Evolutionary conservation across 2,113 vertebrate species (phyloP).

Genomic region (Nettapus auritus): DNA sequence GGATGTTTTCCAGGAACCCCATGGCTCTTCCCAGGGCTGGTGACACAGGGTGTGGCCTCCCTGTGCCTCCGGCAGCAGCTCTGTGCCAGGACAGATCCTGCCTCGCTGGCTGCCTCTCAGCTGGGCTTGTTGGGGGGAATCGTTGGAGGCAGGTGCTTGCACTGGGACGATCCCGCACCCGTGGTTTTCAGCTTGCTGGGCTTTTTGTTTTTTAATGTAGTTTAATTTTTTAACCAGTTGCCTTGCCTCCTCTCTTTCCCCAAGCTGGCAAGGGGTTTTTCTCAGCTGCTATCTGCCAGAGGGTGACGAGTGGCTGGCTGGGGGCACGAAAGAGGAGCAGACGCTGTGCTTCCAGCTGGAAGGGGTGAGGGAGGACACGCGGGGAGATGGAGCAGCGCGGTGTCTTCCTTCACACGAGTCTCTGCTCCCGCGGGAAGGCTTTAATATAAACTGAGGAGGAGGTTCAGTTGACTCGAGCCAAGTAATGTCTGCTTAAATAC

Average conservation of each 20-base stretch:
- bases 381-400: neutral
- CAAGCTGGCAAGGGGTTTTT: too few species aligned
- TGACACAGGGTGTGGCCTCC: neutral
- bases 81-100: neutral
- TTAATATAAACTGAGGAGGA: neutral
- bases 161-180: neutral
- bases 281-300: neutral
- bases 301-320: neutral
- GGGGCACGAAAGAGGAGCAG: neutral
- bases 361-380: rapidly evolving
- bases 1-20: neutral
- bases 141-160: rapidly evolving
- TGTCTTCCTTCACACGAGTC: neutral
- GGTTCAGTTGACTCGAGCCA: neutral
- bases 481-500: rapidly evolving
- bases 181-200: neutral
- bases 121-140: neutral
- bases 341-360: neutral
- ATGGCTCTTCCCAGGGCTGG: neutral
- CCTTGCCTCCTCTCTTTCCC: neutral
- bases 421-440: neutral
- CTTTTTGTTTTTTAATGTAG: neutral
- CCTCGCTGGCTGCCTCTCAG: rapidly evolving
- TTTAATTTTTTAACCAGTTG: neutral
- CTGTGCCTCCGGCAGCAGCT: neutral